Base-by-base conservation (phyloP, 2,113 vertebrate species). In the Sinosuthora webbiana region DNA sequence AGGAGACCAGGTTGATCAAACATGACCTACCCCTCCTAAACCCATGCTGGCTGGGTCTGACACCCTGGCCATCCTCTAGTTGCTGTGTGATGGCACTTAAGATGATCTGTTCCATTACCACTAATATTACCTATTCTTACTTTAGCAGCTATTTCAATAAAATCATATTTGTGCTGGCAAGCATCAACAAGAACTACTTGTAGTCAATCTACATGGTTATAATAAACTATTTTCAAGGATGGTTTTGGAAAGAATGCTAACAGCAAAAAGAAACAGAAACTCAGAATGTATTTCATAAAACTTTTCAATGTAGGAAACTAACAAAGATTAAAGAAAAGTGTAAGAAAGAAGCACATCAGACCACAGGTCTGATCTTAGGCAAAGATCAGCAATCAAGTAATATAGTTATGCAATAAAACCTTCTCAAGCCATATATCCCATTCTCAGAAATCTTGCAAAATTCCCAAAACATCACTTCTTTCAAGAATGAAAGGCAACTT, bases 91-190 rank as follows among this genome's bases (percentile, higher is more conserved):
- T 42, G 24, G 37, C 23, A 52, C 19, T 63, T 11, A 78, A 78
- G 14, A 42, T n/a, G 8, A 64, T n/a, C 33, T 28, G 14, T 42
- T 64, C 24, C 18, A n/a, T 13, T 39, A 33, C 35, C 86, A 96
- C 93, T 92, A 95, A 37, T 97, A 97, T 92, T 82, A 90, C 45
- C 69, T 94, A 83, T 84, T 96, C 83, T 92, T 95, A 95, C 65
- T 87, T 71, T 27, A 96, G 90, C 87, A 96, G 93, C 96, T 97
- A 95, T 96, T 97, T 91, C 74, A 94, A 91, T 96, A 94, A 94
- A 94, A 83, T 93, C 10, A 9, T 94, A 95, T 92, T 84, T 96
- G 95, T 86, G 59, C 41, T 95, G 83, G 91, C 53, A 89, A 89
- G 44, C 65, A 94, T 96, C 81, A 69, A 86, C 87, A 95, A 85